Evolutionary conservation across 2,113 vertebrate species (phyloP).

Genomic region (Xenus cinereus): DNA sequence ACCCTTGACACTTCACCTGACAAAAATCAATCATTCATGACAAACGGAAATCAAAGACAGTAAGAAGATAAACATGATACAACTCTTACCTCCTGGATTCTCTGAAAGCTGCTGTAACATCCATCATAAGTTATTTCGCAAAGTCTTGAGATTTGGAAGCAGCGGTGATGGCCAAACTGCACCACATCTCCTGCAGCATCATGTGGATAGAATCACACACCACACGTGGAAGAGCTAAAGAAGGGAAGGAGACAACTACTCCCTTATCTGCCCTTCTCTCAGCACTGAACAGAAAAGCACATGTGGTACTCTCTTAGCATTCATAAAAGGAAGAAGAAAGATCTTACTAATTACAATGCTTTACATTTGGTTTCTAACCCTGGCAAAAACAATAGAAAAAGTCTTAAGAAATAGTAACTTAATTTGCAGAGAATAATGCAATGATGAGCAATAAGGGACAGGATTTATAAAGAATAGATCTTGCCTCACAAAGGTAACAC

Average conservation of each 20-base stretch:
- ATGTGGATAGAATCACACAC: not conserved
- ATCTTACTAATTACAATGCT: not conserved
- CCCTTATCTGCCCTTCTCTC: not conserved
- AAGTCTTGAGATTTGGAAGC: not conserved
- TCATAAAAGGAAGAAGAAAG: not conserved
- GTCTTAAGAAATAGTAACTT: not conserved
- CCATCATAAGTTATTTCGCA: not conserved
- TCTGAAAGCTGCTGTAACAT: not conserved
- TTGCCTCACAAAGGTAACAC: not conserved
- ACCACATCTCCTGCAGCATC: not conserved
- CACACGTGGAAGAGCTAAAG: not conserved
- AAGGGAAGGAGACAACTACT: not conserved
- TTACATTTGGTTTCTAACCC: not conserved
- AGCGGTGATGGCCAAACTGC: not conserved
- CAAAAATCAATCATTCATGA: not conserved
- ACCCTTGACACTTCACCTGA: not conserved
- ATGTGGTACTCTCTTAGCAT: not conserved
- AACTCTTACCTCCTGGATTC: not conserved
- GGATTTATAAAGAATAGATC: not conserved
- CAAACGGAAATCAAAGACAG: not conserved
- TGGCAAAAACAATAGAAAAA: not conserved
- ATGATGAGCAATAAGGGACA: not conserved
- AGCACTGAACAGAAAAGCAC: not conserved
- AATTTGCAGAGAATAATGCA: slow-evolving; percentile 1
- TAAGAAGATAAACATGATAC: not conserved